Evolutionary conservation across 2,113 vertebrate genomes (phyloP).

Genomic region (Lepisosteus oculatus): DNA sequence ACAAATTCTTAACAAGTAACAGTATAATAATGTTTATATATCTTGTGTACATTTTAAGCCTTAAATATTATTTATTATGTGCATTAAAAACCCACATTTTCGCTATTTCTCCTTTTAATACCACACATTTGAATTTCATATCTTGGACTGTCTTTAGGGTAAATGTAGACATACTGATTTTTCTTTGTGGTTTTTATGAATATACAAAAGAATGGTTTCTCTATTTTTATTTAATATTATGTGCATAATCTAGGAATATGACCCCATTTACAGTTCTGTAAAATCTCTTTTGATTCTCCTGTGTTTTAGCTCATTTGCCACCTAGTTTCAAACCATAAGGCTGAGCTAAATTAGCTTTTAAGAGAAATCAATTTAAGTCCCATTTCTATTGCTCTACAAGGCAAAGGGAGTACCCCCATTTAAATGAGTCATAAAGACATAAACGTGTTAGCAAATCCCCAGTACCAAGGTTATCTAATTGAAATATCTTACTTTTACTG

Average conservation of each 20-base stretch:
- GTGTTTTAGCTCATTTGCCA: constrained; percentile 49
- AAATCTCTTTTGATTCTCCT: constrained; percentile 43
- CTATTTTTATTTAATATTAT: constrained; percentile 35
- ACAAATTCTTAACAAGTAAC: too few species aligned
- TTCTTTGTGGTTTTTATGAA: constrained; percentile 50
- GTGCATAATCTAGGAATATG: constrained; percentile 53
- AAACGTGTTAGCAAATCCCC: constrained; percentile 20
- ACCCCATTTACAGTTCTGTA: constrained; percentile 54
- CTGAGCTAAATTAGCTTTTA: constrained; percentile 29
- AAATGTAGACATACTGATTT: constrained; percentile 36
- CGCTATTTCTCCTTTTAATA: constrained; percentile 49
- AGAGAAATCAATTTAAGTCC: constrained; percentile 24
- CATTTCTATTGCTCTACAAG: neutral
- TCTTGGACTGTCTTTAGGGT: constrained; percentile 41
- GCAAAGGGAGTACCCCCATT: constrained; percentile 5
- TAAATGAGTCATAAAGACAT: constrained; percentile 22
- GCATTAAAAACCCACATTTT: too few species aligned
- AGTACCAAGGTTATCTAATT: constrained; percentile 15
- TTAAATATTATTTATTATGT: too few species aligned
- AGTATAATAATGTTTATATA: too few species aligned
- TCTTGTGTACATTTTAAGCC: too few species aligned
- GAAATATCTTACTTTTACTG: neutral
- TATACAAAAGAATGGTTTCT: constrained; percentile 29
- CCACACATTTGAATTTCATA: constrained; percentile 57
- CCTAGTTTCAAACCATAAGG: constrained; percentile 36